Conservation (phyloP, 2,888 invertebrate genomes). For the Anticlea derivata region DNA sequence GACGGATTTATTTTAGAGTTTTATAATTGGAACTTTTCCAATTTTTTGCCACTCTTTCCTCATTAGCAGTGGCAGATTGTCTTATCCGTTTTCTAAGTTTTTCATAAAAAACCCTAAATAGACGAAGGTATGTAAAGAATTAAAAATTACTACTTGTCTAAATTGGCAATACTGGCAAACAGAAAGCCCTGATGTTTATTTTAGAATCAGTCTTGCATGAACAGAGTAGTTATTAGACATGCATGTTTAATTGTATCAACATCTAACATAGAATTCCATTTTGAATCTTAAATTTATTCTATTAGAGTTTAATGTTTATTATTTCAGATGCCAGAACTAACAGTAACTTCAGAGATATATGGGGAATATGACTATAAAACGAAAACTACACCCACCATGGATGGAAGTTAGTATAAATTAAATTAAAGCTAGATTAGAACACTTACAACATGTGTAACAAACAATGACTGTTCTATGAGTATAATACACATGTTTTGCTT, state of each 20-base stretch:
- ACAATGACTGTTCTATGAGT: no score
- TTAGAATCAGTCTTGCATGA: constrained; percentile 24
- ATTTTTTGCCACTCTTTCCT: constrained; percentile 69
- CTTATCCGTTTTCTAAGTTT: constrained; percentile 11
- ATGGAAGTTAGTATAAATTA: constrained; percentile 70
- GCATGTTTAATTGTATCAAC: constrained; percentile 32
- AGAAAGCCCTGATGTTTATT: constrained; percentile 31
- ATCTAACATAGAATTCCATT: constrained; percentile 24
- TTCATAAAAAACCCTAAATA: constrained; percentile 12
- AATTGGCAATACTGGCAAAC: constrained; percentile 11
- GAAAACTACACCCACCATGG: constrained; percentile 64
- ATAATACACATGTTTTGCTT: constrained; percentile 44
- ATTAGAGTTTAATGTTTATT: not conserved
- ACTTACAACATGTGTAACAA: no score
- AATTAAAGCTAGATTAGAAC: no score
- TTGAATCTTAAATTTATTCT: not conserved
- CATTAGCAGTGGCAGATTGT: constrained; percentile 45
- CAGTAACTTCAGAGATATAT: constrained; percentile 90
- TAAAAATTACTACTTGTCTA: constrained; percentile 3
- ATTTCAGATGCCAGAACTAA: constrained; percentile 80
- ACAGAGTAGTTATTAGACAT: not conserved
- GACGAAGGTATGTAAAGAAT: constrained; percentile 39
- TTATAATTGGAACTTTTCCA: constrained; percentile 75
- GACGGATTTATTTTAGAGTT: constrained; percentile 76
- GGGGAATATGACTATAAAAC: constrained; percentile 86